Evolutionary conservation across 2,888 invertebrate genomes (phyloP).

Genomic region (Rhogogaster chlorosoma): DNA sequence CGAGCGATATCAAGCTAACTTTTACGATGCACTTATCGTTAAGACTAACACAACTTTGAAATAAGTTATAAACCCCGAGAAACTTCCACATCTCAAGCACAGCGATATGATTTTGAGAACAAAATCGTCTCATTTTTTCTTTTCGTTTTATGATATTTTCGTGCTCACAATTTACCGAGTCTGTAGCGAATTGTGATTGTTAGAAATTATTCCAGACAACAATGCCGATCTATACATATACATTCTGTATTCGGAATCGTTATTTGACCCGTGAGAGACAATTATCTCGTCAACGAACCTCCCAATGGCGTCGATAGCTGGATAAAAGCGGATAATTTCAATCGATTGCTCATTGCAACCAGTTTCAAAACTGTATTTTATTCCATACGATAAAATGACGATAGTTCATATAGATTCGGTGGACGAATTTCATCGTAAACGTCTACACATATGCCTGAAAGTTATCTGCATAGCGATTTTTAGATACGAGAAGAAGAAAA

Average conservation of each 20-base stretch:
- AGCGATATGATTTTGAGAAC: neutral
- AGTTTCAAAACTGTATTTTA: neutral
- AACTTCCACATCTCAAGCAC: too few species aligned
- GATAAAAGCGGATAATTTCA: neutral
- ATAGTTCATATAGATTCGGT: neutral
- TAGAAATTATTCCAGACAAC: neutral
- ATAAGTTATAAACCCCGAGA: neutral
- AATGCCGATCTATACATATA: too few species aligned
- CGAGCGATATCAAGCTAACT: neutral
- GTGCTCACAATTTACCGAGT: neutral
- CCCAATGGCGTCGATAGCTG: conserved; percentile 28
- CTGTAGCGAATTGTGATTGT: neutral
- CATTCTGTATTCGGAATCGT: neutral
- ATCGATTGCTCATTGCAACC: neutral
- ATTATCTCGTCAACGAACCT: conserved; percentile 32
- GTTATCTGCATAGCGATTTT: too few species aligned
- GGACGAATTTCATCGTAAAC: too few species aligned
- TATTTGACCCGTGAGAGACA: conserved; percentile 30
- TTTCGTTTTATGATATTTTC: too few species aligned
- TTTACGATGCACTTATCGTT: conserved; percentile 36
- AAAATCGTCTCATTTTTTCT: neutral
- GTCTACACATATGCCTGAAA: too few species aligned
- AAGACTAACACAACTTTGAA: neutral
- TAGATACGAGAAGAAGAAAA: too few species aligned
- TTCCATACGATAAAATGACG: neutral